Evolutionary conservation across 2,888 invertebrate species (phyloP), one percentile per base, ranked within the genome.

Genomic region (Drosophila barbarae): DNA sequence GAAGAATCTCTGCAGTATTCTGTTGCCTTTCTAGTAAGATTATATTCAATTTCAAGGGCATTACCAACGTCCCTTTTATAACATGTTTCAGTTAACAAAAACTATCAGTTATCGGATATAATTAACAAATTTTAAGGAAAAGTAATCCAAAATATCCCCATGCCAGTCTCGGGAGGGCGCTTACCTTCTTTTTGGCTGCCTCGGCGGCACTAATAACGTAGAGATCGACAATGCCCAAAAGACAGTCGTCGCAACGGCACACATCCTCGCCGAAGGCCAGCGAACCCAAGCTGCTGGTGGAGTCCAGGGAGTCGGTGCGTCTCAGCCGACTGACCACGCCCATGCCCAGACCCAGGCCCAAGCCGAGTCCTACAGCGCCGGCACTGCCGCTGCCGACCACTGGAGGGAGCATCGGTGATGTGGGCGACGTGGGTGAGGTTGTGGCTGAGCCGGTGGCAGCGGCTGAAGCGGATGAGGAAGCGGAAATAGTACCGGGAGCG

Each of bases 231-330:
- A 95, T 95, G 6, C 95, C 95, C 74, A 95, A 91, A 68, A 95
- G 90, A 81, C 95, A 95, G 88, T 96, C 95, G 87, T 95, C 95
- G 87, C 95, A 96, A 69, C 93, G 91, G 88, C 95, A 95, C 73
- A 95, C 93, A 85, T 95, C 95, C 88, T 93, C 93, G 49, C 89
- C 88, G 41, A 89, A 84, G 7, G 93, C 91, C 71, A 92, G 82
- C 8, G 95, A 94, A 61, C 93, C 92, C 59, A 94, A 94, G 87
- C 94, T 93, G 87, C 94, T 93, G 76, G 92, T 92, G 72, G 94
- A 94, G 87, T 95, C 95, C 88, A 94, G 91, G 8, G 95, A 95
- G 83, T 95, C 94, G 26, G 94, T 93, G 74, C 95, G 91, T 63
- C 94, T 91, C 72, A 95, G 88, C 15, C 90, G 88, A 64, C 86